These are phyloP conservation scores for Pachypanchax playfairii DNA, from an alignment of 2,113 vertebrate genomes.

Conservation along the genomic window DNA sequence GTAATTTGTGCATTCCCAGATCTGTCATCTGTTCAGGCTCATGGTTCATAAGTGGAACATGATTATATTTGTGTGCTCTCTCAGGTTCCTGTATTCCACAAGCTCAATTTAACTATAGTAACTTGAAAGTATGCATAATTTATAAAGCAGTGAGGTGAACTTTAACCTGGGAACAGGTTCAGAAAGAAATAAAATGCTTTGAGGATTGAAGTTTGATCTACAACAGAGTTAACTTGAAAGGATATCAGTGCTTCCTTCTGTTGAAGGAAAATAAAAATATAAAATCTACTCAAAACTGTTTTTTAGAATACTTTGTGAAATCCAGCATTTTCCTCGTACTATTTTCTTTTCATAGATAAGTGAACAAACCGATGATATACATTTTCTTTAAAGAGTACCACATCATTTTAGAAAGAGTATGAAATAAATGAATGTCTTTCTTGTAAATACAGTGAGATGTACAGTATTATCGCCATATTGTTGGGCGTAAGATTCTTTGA, in stretches of 20 bases:
- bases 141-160: neutral
- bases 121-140: neutral
- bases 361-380: neutral
- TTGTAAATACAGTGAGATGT: conserved; percentile 1
- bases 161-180: neutral
- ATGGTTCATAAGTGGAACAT: neutral
- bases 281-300: neutral
- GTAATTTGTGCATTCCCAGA: neutral
- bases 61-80: neutral
- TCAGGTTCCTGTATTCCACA: neutral
- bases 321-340: neutral
- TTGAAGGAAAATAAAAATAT: neutral
- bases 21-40: neutral
- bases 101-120: neutral
- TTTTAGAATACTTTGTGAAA: neutral
- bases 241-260: neutral
- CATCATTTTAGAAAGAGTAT: conserved; percentile 12
- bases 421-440: conserved; percentile 8
- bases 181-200: neutral
- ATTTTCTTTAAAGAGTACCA: neutral
- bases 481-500: conserved; percentile 24
- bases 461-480: conserved; percentile 10
- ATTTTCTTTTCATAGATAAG: neutral
- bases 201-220: neutral
- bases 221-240: neutral